Percentiles rank a stretch among this genome's conserved stretches.
Conservation (phyloP, 2,113 vertebrate species). For the Coregonus clupeaformis region DNA sequence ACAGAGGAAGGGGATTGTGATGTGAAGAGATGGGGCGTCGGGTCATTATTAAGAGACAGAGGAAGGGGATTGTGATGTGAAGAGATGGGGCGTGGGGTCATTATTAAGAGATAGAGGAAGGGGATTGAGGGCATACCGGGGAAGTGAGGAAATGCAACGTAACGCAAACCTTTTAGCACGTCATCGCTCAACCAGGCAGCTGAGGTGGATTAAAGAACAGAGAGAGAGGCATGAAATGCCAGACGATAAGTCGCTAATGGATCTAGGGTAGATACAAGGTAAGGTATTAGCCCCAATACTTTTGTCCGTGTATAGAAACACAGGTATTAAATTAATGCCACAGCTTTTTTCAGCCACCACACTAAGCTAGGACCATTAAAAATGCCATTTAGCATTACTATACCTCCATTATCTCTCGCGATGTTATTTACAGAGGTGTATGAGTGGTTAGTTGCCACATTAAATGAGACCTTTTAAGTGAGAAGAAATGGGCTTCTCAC, state of each 20-base stretch:
- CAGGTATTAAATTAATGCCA: background rate
- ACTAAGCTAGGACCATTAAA: slow-evolving; percentile 32
- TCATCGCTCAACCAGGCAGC: slow-evolving; percentile 13
- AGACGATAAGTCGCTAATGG: background rate
- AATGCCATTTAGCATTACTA: slow-evolving; percentile 39
- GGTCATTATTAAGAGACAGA: background rate
- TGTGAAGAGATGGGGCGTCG: no score
- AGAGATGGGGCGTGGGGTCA: no score
- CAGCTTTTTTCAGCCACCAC: background rate
- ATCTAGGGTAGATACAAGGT: slow-evolving; percentile 2
- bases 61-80: background rate
- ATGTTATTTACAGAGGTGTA: slow-evolving; percentile 55
- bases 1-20: no score
- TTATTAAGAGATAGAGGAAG: background rate
- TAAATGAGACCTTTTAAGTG: slow-evolving; percentile 68
- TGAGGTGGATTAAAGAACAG: slow-evolving; percentile 4
- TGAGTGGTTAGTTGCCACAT: slow-evolving; percentile 54
- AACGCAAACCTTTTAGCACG: slow-evolving; percentile 21
- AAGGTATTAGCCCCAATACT: slow-evolving; percentile 4
- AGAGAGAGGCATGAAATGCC: slow-evolving; percentile 8
- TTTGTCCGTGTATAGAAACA: background rate
- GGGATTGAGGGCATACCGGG: background rate
- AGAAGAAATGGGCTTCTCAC: slow-evolving; percentile 43
- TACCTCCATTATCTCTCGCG: slow-evolving; percentile 57
- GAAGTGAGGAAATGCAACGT: slow-evolving; percentile 17